Base-by-base conservation (phyloP, 30 jellyfish, hydroid and myxozoan genomes). In the Sanderia malayensis region DNA sequence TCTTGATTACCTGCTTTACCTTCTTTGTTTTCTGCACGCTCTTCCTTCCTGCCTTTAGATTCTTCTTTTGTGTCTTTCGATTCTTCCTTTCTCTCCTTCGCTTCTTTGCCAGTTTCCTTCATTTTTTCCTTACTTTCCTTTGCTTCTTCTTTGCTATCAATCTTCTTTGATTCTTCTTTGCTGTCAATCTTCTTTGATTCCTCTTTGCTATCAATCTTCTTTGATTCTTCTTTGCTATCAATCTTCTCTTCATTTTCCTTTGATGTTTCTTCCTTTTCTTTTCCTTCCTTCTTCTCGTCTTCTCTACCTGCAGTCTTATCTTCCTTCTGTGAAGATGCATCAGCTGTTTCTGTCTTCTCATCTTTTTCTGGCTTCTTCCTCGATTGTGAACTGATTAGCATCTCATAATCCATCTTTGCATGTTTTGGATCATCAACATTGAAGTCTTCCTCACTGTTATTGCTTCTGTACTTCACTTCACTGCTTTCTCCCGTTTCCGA, bases 21-120 rank as follows among this genome's bases (percentile, higher is more conserved):
- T 52, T 46, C 30, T 15, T 6, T 70, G 34, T 37, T 31, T 31
- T 52, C 64, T 2, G 61, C 52, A 23, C 23, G 29, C 27, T 0
- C 28, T 41, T 62, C 59, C 74, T 11, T 25, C 57, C 59, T 62
- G 3, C 27, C 24, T 62, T 62, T 31, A 21, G 31, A 27, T n/a
- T 3, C 28, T 17, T 33, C 52, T 31, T 62, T 33, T 21, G 22
- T 62, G 22, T 1, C 52, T 41, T 62, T 62, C 52, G 74, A 27
- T 29, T 62, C 52, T 31, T 58, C 72, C 47, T 71, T 46, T 20
- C 22, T 25, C 3, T 27, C 61, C 25, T 22, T 71, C 15, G 27
- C 34, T 1, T 17, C 27, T 71, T 17, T 37, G 72, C 1, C 41
- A 1, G 30, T 28, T 52, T 33, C 61, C 34, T 71, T 71, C 71